These are phyloP conservation scores for Nannospalax galili DNA, from an alignment of 2,113 vertebrate genomes.

Conservation along the genomic window DNA sequence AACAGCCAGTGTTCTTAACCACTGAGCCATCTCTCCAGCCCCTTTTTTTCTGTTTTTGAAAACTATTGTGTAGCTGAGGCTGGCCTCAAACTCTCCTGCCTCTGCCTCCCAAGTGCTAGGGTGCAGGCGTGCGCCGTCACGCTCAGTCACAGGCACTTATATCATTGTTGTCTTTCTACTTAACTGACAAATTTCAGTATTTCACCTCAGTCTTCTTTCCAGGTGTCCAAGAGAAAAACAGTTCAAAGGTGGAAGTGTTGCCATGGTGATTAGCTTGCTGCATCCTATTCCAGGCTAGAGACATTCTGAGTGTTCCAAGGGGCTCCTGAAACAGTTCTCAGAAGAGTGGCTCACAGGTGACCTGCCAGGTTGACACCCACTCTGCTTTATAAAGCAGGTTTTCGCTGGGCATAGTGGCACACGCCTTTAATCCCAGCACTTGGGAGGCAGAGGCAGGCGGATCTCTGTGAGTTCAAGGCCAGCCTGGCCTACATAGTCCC, in stretches of 20 bases:
- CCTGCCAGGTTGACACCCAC: neutral
- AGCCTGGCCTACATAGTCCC: too few relatives aligned
- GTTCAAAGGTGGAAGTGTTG: neutral
- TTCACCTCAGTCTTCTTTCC: neutral
- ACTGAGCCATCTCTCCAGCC: too few relatives aligned
- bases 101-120: neutral
- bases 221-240: neutral
- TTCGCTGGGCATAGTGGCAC: too few relatives aligned
- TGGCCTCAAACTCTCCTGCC: neutral
- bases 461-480: too few relatives aligned
- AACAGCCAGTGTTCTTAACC: too few relatives aligned
- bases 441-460: too few relatives aligned
- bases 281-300: neutral
- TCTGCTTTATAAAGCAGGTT: too few relatives aligned
- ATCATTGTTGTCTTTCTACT: neutral
- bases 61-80: neutral
- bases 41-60: neutral
- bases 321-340: neutral
- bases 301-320: neutral
- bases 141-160: neutral
- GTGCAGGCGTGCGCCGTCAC: neutral
- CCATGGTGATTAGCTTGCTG: conserved; percentile 1
- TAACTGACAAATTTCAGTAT: neutral
- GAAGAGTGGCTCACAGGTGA: neutral
- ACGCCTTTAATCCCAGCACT: too few relatives aligned